Conservation (phyloP, 2,797 vertebrate genomes). For the Xenopus petersii region DNA sequence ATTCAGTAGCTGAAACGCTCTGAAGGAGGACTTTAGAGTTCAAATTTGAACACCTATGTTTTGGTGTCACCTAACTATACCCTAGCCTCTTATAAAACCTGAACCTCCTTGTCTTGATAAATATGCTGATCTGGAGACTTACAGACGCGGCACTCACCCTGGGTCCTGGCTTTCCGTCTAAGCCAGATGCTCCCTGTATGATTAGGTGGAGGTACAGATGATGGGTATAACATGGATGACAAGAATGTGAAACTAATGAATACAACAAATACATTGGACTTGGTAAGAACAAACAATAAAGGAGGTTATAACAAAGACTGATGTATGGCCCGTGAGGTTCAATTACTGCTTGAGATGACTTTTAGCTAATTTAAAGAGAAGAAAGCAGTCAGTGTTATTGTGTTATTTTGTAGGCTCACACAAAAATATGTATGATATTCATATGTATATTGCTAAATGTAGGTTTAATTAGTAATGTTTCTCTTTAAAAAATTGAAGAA, state of each 20-base stretch:
- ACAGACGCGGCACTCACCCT: conserved; percentile 90
- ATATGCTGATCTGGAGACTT: conserved; percentile 53
- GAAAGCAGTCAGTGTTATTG: neutral
- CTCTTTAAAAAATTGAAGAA: too few species aligned
- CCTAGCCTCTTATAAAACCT: neutral
- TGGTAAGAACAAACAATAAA: conserved; percentile 61
- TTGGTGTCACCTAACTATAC: neutral
- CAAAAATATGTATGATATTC: too few species aligned
- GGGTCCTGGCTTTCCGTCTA: conserved; percentile 98
- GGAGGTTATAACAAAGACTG: conserved; percentile 54
- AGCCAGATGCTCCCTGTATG: conserved; percentile 98
- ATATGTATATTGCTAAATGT: too few species aligned
- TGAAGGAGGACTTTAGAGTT: too few species aligned
- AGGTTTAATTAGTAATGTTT: too few species aligned
- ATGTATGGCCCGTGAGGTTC: neutral
- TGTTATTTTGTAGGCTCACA: neutral
- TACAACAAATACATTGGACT: conserved; percentile 64
- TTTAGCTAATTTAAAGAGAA: neutral
- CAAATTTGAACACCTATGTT: too few species aligned
- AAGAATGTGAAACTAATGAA: conserved; percentile 82
- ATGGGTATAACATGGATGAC: conserved; percentile 85
- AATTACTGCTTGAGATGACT: neutral
- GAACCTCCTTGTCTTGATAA: conserved; percentile 31
- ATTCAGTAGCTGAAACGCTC: too few species aligned
- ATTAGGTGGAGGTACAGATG: conserved; percentile 78